Conservation (phyloP, 2,797 vertebrate species). For the Denticeps clupeoides region DNA sequence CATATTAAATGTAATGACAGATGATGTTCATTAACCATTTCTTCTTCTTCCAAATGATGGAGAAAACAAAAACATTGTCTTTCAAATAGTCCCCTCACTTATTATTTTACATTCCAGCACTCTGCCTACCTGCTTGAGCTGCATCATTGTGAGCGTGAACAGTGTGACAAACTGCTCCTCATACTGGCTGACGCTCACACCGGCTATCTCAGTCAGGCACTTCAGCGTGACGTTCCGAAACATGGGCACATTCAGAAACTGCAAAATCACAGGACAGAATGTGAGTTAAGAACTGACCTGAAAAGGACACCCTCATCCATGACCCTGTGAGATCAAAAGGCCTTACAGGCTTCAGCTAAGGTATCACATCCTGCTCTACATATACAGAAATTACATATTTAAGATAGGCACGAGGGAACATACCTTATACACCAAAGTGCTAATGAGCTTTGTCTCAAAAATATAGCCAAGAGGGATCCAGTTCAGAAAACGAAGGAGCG, state of each 20-base stretch:
- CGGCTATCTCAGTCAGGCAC: conserved; percentile 96
- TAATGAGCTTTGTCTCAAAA: conserved; percentile 97
- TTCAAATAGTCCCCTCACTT: too few relatives aligned
- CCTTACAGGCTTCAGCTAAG: too few relatives aligned
- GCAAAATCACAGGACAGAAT: conserved; percentile 10
- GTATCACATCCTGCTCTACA: too few relatives aligned
- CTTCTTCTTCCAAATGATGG: too few relatives aligned
- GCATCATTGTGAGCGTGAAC: conserved; percentile 95
- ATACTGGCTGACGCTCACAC: conserved; percentile 93
- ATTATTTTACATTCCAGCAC: too few relatives aligned
- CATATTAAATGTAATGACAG: too few relatives aligned
- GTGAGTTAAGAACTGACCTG: not conserved
- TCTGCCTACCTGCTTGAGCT: conserved; percentile 83
- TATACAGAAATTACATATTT: not conserved
- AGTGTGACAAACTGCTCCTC: conserved; percentile 94
- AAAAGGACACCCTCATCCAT: not conserved
- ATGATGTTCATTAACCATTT: too few relatives aligned
- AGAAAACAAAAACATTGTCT: too few relatives aligned
- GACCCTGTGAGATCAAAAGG: too few relatives aligned
- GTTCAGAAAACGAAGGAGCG: conserved; percentile 88
- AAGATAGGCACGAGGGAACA: not conserved
- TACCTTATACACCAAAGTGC: conserved; percentile 96
- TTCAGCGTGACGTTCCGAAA: conserved; percentile 96
- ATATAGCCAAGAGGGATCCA: conserved; percentile 98
- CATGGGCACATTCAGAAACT: conserved; percentile 98